These are phyloP conservation scores for Sigmodon hispidus DNA, from an alignment of 2,113 vertebrate genomes.

Conservation along the genomic window DNA sequence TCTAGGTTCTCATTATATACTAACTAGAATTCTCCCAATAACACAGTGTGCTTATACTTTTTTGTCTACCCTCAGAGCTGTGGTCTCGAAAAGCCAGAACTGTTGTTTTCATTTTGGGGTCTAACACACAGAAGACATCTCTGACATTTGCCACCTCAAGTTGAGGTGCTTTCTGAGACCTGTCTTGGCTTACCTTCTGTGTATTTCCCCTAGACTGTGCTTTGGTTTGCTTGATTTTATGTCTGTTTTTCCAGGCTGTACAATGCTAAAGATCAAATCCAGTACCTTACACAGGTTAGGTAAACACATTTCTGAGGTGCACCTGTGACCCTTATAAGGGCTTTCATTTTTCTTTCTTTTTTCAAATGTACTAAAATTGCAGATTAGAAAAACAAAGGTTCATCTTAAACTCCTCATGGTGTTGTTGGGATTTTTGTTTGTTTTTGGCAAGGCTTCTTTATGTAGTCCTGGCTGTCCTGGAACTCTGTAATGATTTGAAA, in stretches of 20 bases:
- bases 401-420: background rate
- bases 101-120: background rate
- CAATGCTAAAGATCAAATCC: background rate
- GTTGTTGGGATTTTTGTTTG: background rate
- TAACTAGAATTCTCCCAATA: too few relatives aligned
- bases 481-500: too few relatives aligned
- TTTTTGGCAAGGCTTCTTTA: background rate
- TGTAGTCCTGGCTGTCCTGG: background rate
- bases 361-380: background rate
- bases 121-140: background rate
- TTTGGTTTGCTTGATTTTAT: background rate
- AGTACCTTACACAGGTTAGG: background rate
- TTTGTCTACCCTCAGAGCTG: background rate
- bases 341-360: constrained; percentile 47
- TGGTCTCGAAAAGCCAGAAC: too few relatives aligned
- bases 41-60: rapidly evolving
- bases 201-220: background rate
- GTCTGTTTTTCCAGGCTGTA: background rate
- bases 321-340: background rate
- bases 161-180: background rate
- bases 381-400: background rate
- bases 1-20: too few relatives aligned
- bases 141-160: background rate
- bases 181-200: background rate
- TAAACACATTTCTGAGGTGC: background rate